These are phyloP conservation scores for Notiomystis cincta DNA, from an alignment of 2,113 vertebrate species.

Conservation along the genomic window DNA sequence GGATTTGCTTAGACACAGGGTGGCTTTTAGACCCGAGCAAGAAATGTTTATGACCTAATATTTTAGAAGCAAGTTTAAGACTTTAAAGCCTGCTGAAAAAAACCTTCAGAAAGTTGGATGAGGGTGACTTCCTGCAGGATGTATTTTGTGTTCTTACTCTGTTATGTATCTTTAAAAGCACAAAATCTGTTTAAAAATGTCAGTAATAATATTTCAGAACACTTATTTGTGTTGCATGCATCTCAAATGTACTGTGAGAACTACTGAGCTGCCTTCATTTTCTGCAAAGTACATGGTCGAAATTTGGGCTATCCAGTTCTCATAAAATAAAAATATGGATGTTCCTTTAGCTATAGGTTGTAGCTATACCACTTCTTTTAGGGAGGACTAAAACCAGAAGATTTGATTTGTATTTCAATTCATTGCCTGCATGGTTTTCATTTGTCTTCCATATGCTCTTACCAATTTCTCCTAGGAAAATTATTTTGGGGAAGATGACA, in stretches of 20 bases:
- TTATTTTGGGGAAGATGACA: constrained; percentile 98
- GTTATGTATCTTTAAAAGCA: not conserved
- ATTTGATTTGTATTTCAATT: not conserved
- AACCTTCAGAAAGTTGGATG: not conserved
- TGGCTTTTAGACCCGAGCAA: not conserved
- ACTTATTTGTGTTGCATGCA: not conserved
- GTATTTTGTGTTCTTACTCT: not conserved
- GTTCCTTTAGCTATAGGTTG: not conserved
- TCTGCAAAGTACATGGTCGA: not conserved
- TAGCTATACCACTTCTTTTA: not conserved
- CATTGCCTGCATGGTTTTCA: not conserved
- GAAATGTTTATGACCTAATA: not conserved
- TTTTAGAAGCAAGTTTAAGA: not conserved
- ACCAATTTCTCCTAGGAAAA: constrained; percentile 81
- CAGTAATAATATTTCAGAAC: not conserved
- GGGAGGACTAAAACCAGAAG: not conserved
- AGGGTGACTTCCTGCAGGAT: not conserved
- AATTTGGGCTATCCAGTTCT: not conserved
- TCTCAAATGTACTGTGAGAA: not conserved
- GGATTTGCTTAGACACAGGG: not conserved
- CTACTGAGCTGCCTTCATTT: not conserved
- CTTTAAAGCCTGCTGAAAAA: not conserved
- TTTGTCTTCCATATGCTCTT: not conserved
- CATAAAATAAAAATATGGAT: not conserved
- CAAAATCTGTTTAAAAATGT: not conserved